Evolutionary conservation across 1,140 invertebrate species (phyloP).

Genomic region (Cydia splendana): DNA sequence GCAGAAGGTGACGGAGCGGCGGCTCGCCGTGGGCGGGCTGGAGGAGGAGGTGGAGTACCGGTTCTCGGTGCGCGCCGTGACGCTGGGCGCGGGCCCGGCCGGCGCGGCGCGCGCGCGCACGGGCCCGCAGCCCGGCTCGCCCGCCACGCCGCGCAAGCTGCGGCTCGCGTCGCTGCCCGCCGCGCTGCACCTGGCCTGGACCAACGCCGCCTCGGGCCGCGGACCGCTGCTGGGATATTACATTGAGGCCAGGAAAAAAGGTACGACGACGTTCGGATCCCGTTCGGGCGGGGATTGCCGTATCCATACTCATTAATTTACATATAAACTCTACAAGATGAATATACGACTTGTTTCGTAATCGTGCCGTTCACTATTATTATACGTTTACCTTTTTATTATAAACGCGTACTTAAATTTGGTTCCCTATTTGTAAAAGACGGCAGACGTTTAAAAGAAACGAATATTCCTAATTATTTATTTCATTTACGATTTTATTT

Average conservation of each 20-base stretch:
- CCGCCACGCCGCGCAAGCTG: conserved; percentile 94
- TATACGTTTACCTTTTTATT: too few relatives aligned
- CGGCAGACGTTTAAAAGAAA: too few relatives aligned
- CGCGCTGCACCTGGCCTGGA: conserved; percentile 92
- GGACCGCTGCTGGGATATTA: conserved; percentile 95
- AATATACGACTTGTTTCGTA: background rate
- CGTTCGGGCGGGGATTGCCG: too few relatives aligned
- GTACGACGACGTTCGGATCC: conserved; percentile 49
- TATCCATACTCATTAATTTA: too few relatives aligned
- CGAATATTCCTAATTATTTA: conserved; percentile 22
- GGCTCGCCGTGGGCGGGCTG: conserved; percentile 89
- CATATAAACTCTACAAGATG: too few relatives aligned
- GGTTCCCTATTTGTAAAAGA: too few relatives aligned
- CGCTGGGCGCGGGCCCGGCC: conserved; percentile 90
- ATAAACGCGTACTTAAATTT: too few relatives aligned
- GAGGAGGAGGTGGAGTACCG: conserved; percentile 96
- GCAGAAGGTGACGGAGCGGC: conserved; percentile 92
- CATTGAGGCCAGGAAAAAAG: conserved; percentile 93
- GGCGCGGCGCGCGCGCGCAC: conserved; percentile 92
- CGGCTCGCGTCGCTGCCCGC: conserved; percentile 91
- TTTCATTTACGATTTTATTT: conserved; percentile 47
- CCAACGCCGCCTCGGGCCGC: conserved; percentile 91
- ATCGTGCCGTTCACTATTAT: too few relatives aligned
- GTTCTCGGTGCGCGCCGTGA: conserved; percentile 94
- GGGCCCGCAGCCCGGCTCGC: conserved; percentile 95